Base-by-base conservation (phyloP, 1,140 invertebrate species). In the Aphaenogaster floridana region DNA sequence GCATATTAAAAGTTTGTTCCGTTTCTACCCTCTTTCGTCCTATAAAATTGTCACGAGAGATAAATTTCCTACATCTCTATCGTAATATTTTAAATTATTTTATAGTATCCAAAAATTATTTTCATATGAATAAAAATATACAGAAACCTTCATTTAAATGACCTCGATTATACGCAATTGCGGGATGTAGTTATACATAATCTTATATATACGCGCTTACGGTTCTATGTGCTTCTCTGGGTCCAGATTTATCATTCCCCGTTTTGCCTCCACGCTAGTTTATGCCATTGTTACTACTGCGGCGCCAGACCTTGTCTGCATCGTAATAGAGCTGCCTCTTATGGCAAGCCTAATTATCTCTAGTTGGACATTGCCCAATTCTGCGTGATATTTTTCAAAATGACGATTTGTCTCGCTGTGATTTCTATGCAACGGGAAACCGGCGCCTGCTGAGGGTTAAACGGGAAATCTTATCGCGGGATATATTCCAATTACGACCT, bases 351-450 rank as follows among this genome's bases (percentile, higher is more conserved):
- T 17, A 78, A 78, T 63, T 48, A 45, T 17, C 74, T 42, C 54
- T 61, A 13, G 1, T 61, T 45, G 7, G 9, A 77, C 74, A 21
- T 63, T 77, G 74, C 21, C 57, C 42, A 78, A 78, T 78, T 63
- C 15, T n/a, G 50, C 36, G 36, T 52, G 39, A 57, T 57, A 57
- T 36, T 39, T 78, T 13, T 63, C 42, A 64, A 63, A 78, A 63
- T 48, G 9, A 15, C 28, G 39, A 45, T 39, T 28, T 34, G 48
- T 45, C 21, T 34, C 15, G 36, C 42, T 6, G 52, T 8, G 28
- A 57, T 21, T 5, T 21, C 7, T 21, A 3, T 8, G 15, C 42
- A 39, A 45, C 4, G 36, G 21, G 15, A 63, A 78, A 48, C 21
- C 17, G n/a, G 48, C 8, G 69, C 17, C 48, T 17, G 48, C 15